Evolutionary conservation across 2,888 invertebrate species (phyloP).

Genomic region (Gastracanthus pulcherrimus): DNA sequence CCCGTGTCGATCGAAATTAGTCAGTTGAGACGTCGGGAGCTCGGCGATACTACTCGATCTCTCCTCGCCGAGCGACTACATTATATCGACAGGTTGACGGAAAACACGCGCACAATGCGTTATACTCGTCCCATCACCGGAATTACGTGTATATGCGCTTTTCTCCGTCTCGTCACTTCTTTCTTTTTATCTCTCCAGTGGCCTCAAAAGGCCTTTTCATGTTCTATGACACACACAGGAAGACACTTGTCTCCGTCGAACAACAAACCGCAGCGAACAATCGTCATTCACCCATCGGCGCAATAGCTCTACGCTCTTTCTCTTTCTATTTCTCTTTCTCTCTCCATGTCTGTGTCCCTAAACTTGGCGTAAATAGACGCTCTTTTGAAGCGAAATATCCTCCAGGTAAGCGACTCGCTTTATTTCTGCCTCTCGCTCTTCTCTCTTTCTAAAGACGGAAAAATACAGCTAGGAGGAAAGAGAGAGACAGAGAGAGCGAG

Average conservation of each 20-base stretch:
- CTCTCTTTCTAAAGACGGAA: constrained; percentile 37
- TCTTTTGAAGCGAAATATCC: constrained; percentile 16
- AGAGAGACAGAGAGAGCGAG: constrained; percentile 18
- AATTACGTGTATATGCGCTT: constrained; percentile 49
- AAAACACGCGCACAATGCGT: not conserved
- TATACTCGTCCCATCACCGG: constrained; percentile 2
- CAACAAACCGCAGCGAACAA: constrained; percentile 52
- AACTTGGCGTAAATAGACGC: constrained; percentile 47
- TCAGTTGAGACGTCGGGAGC: constrained; percentile 39
- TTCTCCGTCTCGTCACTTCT: not conserved
- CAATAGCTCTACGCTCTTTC: no score
- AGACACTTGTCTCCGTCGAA: constrained; percentile 47
- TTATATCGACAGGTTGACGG: constrained; percentile 14
- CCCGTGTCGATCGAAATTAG: constrained; percentile 52
- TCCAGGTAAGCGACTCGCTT: constrained; percentile 39
- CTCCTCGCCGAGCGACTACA: not conserved
- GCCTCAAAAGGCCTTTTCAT: constrained; percentile 28
- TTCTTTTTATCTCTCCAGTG: not conserved
- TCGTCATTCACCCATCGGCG: constrained; percentile 46
- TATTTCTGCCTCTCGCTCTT: constrained; percentile 29
- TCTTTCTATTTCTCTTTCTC: no score
- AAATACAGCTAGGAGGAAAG: constrained; percentile 15
- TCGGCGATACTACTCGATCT: not conserved
- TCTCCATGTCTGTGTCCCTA: no score
- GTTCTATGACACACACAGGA: constrained; percentile 10